Base-by-base conservation (phyloP, 2,888 invertebrate species). In the Neoitamus cyanurus region DNA sequence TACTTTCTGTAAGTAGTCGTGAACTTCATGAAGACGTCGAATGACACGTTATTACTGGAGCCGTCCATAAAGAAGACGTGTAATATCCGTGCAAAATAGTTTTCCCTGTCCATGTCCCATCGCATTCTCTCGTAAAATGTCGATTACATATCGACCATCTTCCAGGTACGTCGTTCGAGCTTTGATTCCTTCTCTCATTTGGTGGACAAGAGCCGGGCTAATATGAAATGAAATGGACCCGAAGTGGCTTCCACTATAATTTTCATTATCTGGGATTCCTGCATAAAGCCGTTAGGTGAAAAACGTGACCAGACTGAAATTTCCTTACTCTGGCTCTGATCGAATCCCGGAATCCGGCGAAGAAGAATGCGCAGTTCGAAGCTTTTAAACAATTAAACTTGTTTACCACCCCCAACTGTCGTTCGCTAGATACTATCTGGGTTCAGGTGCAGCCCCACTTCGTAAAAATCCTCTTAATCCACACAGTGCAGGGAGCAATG, bases 271-370 rank as follows among this genome's bases (percentile, higher is more conserved):
- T 30, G 37, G 69, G 58, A 48, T 36, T 82, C 69, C 36, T 37
- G 82, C 37, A 82, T 68, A 69, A 34, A 82, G 36, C 82, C 68
- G 82, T 36, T 82, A 25, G 69, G 25, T 13, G 69, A 37, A 34
- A 68, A 82, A 82, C 82, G 82, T 82, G 82, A 82, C 82, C 31
- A 37, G 82, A 82, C 82, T 82, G 15, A 69, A 68, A 82, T 82
- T 82, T 68, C 69, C 82, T 82, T 82, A 37, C 69, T 82, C 82
- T 82, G 82, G 31, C 34, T 69, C 68, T 37, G 69, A 82, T 82
- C 82, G 69, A 68, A 82, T 82, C 69, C 69, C 30, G 31, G 48
- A 68, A 9, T 82, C 13, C 70, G 31, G 25, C 48, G 69, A 31
- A 82, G 69, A 37, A 69, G 69, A 69, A 69, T 58, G 31, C 31